Evolutionary conservation across 30 jellyfish, hydroid and myxozoan species (phyloP).

Genomic region (Pseudorhiza aurosa): DNA sequence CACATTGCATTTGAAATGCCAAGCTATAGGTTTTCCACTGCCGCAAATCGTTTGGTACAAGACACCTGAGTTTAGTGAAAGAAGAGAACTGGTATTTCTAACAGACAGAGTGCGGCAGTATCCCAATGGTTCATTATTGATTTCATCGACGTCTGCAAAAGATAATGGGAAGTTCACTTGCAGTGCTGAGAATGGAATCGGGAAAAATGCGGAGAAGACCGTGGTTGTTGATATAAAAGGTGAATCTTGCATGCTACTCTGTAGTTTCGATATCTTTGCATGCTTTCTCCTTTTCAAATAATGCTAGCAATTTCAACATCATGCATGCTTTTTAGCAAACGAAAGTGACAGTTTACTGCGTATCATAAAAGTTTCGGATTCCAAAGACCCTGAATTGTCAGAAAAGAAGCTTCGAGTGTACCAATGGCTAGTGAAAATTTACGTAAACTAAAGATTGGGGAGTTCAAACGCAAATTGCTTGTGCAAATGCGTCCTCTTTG

Average conservation of each 20-base stretch:
- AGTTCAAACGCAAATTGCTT: too few relatives aligned
- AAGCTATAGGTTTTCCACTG: constrained; percentile 85
- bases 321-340: too few relatives aligned
- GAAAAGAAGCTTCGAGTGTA: too few relatives aligned
- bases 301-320: too few relatives aligned
- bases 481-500: too few relatives aligned
- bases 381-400: too few relatives aligned
- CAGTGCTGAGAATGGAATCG: constrained; percentile 75
- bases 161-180: constrained; percentile 87
- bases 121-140: constrained; percentile 74
- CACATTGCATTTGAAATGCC: constrained; percentile 59
- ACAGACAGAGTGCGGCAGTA: constrained; percentile 61
- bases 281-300: too few relatives aligned
- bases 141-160: constrained; percentile 49
- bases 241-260: neutral
- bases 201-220: constrained; percentile 57
- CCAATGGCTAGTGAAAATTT: too few relatives aligned
- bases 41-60: constrained; percentile 95
- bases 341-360: too few relatives aligned
- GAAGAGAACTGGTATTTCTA: constrained; percentile 36
- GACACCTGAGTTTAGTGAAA: constrained; percentile 3
- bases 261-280: too few relatives aligned
- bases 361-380: too few relatives aligned
- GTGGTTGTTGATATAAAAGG: constrained; percentile 76
- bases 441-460: too few relatives aligned